Evolutionary conservation across 2,797 vertebrate species (phyloP).

Genomic region (Aeoliscus strigatus): DNA sequence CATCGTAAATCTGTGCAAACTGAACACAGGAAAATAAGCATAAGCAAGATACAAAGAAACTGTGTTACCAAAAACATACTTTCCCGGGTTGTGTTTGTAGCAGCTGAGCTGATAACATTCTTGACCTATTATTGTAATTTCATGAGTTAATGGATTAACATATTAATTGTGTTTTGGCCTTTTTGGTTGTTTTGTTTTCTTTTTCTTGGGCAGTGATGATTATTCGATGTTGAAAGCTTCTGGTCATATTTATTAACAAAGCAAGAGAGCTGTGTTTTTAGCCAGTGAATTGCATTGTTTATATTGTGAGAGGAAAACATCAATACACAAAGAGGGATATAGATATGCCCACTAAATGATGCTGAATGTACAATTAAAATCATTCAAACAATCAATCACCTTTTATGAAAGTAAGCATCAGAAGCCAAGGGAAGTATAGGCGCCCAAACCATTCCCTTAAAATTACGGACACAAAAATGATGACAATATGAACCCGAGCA

Average conservation of each 20-base stretch:
- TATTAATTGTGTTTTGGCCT: not conserved
- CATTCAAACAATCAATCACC: conserved; percentile 22
- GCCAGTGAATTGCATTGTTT: not conserved
- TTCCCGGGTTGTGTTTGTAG: too few relatives aligned
- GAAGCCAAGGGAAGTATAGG: conserved; percentile 1
- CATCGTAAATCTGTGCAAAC: too few relatives aligned
- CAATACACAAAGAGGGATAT: not conserved
- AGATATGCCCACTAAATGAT: conserved; percentile 3
- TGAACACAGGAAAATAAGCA: too few relatives aligned
- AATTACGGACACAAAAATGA: conserved; percentile 23
- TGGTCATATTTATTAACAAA: conserved; percentile 36
- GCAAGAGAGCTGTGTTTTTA: not conserved
- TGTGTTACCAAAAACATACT: too few relatives aligned
- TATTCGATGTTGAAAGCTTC: conserved; percentile 20
- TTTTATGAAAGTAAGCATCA: conserved; percentile 11
- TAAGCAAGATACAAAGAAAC: too few relatives aligned
- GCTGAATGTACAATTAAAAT: conserved; percentile 18
- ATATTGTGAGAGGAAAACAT: not conserved
- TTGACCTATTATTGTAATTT: not conserved
- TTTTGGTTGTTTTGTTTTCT: too few relatives aligned
- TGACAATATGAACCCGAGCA: conserved; percentile 7
- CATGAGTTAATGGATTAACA: not conserved
- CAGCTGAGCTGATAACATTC: not conserved
- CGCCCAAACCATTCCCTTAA: conserved; percentile 2
- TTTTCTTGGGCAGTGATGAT: conserved; percentile 5